Percentiles rank a stretch among this genome's conserved stretches.
These are phyloP conservation scores for Cryptotermes secundus DNA, from an alignment of 1,140 invertebrate genomes.

Conservation along the genomic window DNA sequence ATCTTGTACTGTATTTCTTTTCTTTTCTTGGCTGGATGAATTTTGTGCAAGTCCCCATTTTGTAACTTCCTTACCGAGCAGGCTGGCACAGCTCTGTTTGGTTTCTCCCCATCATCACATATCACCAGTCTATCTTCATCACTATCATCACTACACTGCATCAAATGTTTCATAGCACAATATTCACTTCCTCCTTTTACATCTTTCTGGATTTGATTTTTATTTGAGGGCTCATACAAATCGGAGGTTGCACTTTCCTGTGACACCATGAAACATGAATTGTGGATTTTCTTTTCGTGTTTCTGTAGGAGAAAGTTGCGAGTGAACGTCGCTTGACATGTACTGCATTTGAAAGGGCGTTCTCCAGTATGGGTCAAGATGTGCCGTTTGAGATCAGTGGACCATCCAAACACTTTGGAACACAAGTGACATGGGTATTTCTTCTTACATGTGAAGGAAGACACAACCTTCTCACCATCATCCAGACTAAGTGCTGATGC, in stretches of 20 bases:
- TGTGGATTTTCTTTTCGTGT: constrained; percentile 39
- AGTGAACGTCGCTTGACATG: constrained; percentile 42
- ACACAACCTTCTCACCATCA: background rate
- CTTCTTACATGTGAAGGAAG: constrained; percentile 34
- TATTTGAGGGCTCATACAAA: background rate
- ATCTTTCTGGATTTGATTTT: background rate
- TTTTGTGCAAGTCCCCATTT: background rate
- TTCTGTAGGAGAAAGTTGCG: constrained; percentile 48
- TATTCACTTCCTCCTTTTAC: background rate
- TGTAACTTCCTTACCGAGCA: background rate
- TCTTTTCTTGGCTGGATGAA: constrained; percentile 14
- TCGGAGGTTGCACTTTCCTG: background rate
- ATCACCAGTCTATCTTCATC: background rate
- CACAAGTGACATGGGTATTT: constrained; percentile 44
- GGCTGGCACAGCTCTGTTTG: background rate
- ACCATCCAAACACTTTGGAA: constrained; percentile 46
- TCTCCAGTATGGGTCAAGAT: constrained; percentile 43
- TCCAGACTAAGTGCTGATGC: background rate
- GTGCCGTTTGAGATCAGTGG: constrained; percentile 46
- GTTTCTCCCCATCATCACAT: background rate
- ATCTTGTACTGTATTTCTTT: constrained; percentile 18
- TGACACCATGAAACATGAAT: background rate
- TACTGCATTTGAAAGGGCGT: constrained; percentile 40
- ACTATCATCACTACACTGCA: background rate
- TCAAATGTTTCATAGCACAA: background rate